Conservation (phyloP, 2,797 vertebrate species). For the Acridotheres tristis region DNA sequence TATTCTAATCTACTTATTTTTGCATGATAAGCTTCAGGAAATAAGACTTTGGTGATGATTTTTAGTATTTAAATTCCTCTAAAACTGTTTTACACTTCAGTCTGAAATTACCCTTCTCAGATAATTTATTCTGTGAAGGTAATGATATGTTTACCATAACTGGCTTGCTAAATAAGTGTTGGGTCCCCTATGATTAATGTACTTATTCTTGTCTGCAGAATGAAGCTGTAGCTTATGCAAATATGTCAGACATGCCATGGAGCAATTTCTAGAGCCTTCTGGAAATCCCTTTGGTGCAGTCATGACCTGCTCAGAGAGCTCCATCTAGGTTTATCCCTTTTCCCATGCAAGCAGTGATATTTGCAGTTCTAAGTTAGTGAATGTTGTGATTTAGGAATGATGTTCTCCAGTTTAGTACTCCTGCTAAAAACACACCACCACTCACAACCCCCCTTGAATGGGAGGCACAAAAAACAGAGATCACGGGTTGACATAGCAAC, state of each 20-base stretch:
- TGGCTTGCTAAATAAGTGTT: background rate
- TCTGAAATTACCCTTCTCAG: background rate
- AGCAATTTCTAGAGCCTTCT: background rate
- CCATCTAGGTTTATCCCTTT: background rate
- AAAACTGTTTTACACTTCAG: background rate
- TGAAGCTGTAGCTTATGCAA: background rate
- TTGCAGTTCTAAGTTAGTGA: background rate
- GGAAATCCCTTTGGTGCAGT: background rate
- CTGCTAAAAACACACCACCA: background rate
- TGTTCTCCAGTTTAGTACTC: background rate
- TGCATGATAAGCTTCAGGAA: background rate
- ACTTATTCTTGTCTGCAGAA: background rate
- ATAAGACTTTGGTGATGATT: background rate
- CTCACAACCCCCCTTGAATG: accelerated
- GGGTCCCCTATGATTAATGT: background rate
- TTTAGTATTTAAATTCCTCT: background rate
- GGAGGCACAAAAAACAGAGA: background rate
- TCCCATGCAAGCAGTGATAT: background rate
- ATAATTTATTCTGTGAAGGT: background rate
- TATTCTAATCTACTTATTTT: background rate
- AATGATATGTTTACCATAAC: background rate
- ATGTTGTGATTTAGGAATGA: background rate
- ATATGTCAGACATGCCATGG: background rate
- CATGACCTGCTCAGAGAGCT: background rate
- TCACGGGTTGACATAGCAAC: background rate